Evolutionary conservation across 2,113 vertebrate genomes (phyloP).

Genomic region (Microcebus murinus): DNA sequence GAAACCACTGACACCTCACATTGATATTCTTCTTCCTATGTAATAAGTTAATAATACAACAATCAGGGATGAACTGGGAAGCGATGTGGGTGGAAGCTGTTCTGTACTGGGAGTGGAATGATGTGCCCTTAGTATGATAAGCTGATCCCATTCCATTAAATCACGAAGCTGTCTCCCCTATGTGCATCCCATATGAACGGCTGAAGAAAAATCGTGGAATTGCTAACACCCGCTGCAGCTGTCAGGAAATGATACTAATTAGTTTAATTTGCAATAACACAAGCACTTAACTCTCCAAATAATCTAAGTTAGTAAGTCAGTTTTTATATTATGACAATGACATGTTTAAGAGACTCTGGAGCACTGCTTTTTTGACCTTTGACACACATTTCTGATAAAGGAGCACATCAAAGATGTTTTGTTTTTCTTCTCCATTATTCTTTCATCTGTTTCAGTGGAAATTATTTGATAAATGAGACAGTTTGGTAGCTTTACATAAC

Average conservation of each 20-base stretch:
- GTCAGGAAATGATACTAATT: constrained; percentile 90
- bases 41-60: constrained; percentile 80
- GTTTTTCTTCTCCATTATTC: constrained; percentile 57
- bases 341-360: constrained; percentile 83
- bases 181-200: constrained; percentile 79
- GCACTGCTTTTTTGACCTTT: constrained; percentile 86
- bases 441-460: constrained; percentile 74
- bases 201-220: constrained; percentile 85
- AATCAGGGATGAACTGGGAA: constrained; percentile 74
- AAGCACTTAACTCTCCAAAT: constrained; percentile 90
- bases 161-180: constrained; percentile 83
- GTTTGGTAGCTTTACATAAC: constrained; percentile 51
- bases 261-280: constrained; percentile 92
- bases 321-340: constrained; percentile 85
- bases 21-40: constrained; percentile 63
- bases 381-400: constrained; percentile 81
- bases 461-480: constrained; percentile 73
- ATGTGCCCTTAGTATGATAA: constrained; percentile 84
- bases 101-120: constrained; percentile 69
- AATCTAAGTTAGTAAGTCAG: constrained; percentile 88
- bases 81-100: constrained; percentile 49
- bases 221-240: constrained; percentile 87
- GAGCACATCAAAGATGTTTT: constrained; percentile 53
- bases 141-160: constrained; percentile 84
- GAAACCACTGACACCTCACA: constrained; percentile 76